Evolutionary conservation across 2,797 vertebrate genomes (phyloP).

Genomic region (Lutjanus argentimaculatus): DNA sequence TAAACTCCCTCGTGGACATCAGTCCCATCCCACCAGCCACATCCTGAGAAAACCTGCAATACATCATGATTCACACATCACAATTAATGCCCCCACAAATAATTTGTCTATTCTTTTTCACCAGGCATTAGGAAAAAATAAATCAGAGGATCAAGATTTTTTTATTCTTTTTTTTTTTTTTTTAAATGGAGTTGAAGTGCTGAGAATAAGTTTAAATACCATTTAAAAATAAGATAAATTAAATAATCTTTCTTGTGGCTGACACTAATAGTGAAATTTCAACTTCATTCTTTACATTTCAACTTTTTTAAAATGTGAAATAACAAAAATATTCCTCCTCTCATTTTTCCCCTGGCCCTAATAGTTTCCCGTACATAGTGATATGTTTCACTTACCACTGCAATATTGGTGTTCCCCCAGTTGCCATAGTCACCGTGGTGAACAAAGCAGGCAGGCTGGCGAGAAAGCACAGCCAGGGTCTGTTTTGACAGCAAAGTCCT

Average conservation of each 20-base stretch:
- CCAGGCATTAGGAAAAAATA: no score
- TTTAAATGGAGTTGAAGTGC: no score
- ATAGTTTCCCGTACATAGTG: background rate
- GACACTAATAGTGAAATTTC: no score
- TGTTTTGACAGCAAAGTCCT: conserved; percentile 80
- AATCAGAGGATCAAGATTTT: no score
- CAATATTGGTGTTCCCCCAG: conserved; percentile 85
- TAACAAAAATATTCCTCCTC: no score
- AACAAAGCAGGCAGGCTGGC: conserved; percentile 81
- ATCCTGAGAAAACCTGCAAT: conserved; percentile 86
- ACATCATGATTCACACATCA: conserved; percentile 22
- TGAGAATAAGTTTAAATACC: no score
- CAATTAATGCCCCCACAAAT: background rate
- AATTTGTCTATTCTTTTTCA: background rate
- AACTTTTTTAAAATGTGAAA: no score
- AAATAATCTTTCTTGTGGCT: no score
- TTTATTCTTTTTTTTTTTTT: no score
- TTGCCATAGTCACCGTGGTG: conserved; percentile 85
- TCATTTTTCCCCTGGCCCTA: no score
- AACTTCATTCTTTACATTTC: no score
- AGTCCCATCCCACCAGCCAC: conserved; percentile 86
- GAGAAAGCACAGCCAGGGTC: conserved; percentile 70
- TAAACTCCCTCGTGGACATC: conserved; percentile 86
- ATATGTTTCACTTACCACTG: conserved; percentile 78
- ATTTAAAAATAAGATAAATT: no score